Conservation (phyloP, 2,113 vertebrate genomes). For the Esox niger region DNA sequence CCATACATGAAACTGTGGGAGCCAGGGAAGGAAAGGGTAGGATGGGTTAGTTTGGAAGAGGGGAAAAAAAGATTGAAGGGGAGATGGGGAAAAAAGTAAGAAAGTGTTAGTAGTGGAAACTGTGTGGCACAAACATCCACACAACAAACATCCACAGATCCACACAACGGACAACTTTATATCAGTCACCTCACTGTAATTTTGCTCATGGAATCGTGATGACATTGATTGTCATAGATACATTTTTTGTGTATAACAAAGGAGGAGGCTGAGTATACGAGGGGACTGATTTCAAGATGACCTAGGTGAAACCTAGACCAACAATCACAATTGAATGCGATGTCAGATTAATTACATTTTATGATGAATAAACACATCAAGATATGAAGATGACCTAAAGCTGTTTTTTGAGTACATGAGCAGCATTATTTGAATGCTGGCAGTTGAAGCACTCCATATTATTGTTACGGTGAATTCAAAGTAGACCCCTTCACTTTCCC, state of each 20-base stretch:
- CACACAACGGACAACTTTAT: constrained; percentile 17
- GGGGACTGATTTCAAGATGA: not conserved
- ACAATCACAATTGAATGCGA: not conserved
- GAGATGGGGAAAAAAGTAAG: constrained; percentile 19
- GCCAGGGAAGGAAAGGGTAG: constrained; percentile 5
- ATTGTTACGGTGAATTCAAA: too few species aligned
- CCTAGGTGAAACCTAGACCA: not conserved
- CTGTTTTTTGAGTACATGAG: too few species aligned
- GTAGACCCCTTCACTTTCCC: too few species aligned
- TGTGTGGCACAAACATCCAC: constrained; percentile 36
- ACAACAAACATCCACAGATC: too few species aligned
- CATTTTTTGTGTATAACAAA: constrained; percentile 28
- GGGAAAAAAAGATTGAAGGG: constrained; percentile 9
- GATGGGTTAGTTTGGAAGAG: not conserved
- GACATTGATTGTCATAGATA: constrained; percentile 27
- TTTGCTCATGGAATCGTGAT: constrained; percentile 23
- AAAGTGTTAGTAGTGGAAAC: constrained; percentile 33
- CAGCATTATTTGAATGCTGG: too few species aligned
- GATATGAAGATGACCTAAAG: too few species aligned
- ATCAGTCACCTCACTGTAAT: constrained; percentile 41
- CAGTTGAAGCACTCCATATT: too few species aligned
- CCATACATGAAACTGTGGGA: constrained; percentile 96
- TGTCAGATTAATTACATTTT: too few species aligned
- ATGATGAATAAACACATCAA: too few species aligned
- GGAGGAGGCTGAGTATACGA: constrained; percentile 23